These are phyloP conservation scores for Clivina fossor DNA, from an alignment of 2,888 invertebrate genomes.

Conservation along the genomic window DNA sequence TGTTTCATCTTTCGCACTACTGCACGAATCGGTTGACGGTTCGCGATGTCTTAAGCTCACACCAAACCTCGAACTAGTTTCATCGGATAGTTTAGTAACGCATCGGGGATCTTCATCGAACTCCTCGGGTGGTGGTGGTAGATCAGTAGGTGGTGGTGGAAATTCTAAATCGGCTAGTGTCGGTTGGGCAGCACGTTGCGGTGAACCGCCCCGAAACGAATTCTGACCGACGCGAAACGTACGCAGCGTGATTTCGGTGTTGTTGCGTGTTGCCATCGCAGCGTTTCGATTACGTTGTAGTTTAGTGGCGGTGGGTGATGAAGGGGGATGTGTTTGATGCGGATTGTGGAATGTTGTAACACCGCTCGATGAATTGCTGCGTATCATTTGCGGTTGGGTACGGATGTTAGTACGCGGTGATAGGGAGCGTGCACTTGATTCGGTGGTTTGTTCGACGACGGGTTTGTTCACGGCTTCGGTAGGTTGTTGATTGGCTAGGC, in stretches of 20 bases:
- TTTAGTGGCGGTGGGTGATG: slow-evolving; percentile 64
- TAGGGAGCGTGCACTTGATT: slow-evolving; percentile 57
- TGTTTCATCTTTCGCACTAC: slow-evolving; percentile 56
- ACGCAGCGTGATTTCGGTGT: slow-evolving; percentile 51
- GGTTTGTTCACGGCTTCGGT: slow-evolving; percentile 43
- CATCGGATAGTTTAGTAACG: slow-evolving; percentile 52
- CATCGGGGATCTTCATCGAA: slow-evolving; percentile 49
- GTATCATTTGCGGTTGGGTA: slow-evolving; percentile 80
- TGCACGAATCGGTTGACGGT: slow-evolving; percentile 61
- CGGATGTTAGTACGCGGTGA: slow-evolving; percentile 68
- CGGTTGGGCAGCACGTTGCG: slow-evolving; percentile 71
- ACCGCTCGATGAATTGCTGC: slow-evolving; percentile 86
- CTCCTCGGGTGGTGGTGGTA: slow-evolving; percentile 78
- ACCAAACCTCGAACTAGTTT: slow-evolving; percentile 71
- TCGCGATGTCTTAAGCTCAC: slow-evolving; percentile 70
- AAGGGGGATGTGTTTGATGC: slow-evolving; percentile 54
- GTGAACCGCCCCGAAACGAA: slow-evolving; percentile 63
- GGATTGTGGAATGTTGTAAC: slow-evolving; percentile 64
- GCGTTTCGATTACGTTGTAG: slow-evolving; percentile 57
- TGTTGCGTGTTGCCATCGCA: slow-evolving; percentile 48
- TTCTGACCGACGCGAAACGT: slow-evolving; percentile 52
- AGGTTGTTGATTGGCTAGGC: slow-evolving; percentile 54
- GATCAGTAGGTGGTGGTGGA: slow-evolving; percentile 80
- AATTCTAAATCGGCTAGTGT: slow-evolving; percentile 82
- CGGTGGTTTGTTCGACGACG: slow-evolving; percentile 48